These are phyloP conservation scores for Parnassius apollo DNA, from an alignment of 2,888 invertebrate species.

Conservation along the genomic window DNA sequence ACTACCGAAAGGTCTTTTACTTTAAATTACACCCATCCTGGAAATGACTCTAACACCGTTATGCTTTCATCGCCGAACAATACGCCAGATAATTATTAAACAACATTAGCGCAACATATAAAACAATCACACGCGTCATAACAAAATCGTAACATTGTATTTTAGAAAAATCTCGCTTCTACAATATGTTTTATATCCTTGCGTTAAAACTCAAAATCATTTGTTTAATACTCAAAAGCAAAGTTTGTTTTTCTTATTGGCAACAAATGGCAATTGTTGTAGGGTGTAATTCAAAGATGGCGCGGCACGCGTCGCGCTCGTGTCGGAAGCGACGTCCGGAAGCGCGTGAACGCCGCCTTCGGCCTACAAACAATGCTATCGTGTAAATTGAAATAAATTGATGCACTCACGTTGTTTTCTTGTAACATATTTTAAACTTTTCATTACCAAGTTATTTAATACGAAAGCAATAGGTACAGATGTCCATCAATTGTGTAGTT, in stretches of 20 bases:
- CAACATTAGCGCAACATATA: conserved; percentile 70
- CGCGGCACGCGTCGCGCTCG: conserved; percentile 72
- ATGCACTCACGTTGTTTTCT: conserved; percentile 62
- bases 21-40: conserved; percentile 58
- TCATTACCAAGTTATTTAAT: conserved; percentile 37
- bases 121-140: conserved; percentile 58
- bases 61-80: conserved; percentile 57
- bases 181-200: conserved; percentile 29
- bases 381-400: conserved; percentile 81
- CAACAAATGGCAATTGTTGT: conserved; percentile 61
- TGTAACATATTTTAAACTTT: conserved; percentile 47
- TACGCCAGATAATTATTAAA: conserved; percentile 73
- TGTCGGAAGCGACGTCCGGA: conserved; percentile 72
- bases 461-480: no score
- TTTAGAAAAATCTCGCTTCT: conserved; percentile 18
- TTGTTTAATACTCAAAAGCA: conserved; percentile 25
- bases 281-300: conserved; percentile 75
- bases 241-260: conserved; percentile 53
- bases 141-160: conserved; percentile 18
- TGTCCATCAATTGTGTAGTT: no score
- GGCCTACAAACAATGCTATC: conserved; percentile 69
- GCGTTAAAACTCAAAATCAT: conserved; percentile 34
- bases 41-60: conserved; percentile 53
- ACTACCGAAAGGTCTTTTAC: conserved; percentile 40
- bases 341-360: conserved; percentile 66